Evolutionary conservation across 2,888 invertebrate genomes (phyloP).

Genomic region (Serrognathus titanus): DNA sequence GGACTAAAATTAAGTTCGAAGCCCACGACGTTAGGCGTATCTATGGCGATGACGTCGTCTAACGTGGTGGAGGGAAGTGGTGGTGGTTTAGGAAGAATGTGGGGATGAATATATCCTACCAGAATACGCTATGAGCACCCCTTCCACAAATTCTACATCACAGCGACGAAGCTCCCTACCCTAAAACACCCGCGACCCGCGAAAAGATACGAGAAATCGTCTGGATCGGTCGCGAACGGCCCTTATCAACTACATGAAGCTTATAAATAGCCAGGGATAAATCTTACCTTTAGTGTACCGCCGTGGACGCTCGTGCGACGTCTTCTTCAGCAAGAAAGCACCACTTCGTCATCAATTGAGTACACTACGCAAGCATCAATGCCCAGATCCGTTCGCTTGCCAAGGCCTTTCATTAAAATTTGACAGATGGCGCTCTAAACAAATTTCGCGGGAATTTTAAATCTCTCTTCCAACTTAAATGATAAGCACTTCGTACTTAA

Average conservation of each 20-base stretch:
- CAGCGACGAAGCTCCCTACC: slow-evolving; percentile 52
- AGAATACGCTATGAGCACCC: slow-evolving; percentile 50
- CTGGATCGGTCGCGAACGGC: slow-evolving; percentile 36
- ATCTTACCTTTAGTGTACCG: slow-evolving; percentile 22
- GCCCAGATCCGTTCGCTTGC: slow-evolving; percentile 39
- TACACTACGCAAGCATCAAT: slow-evolving; percentile 39
- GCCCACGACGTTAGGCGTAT: slow-evolving; percentile 29
- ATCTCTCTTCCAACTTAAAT: background rate
- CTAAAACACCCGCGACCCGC: slow-evolving; percentile 48
- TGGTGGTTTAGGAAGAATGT: slow-evolving; percentile 50
- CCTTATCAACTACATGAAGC: slow-evolving; percentile 27
- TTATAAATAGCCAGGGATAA: slow-evolving; percentile 15
- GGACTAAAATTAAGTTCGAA: slow-evolving; percentile 14
- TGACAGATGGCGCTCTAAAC: slow-evolving; percentile 39
- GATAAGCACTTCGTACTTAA: background rate
- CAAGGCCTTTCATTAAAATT: slow-evolving; percentile 31
- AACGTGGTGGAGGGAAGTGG: slow-evolving; percentile 50
- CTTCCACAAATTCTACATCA: slow-evolving; percentile 51
- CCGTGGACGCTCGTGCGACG: slow-evolving; percentile 18
- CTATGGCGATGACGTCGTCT: slow-evolving; percentile 47
- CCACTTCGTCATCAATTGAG: slow-evolving; percentile 42
- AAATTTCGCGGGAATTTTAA: slow-evolving; percentile 16
- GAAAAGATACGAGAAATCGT: slow-evolving; percentile 45
- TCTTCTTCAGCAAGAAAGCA: slow-evolving; percentile 33
- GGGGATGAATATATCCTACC: slow-evolving; percentile 52